A percentile compares a stretch with the other conserved stretches of the same genome.
Conservation (phyloP, 2,888 invertebrate species). For the Camponotus fellah region DNA sequence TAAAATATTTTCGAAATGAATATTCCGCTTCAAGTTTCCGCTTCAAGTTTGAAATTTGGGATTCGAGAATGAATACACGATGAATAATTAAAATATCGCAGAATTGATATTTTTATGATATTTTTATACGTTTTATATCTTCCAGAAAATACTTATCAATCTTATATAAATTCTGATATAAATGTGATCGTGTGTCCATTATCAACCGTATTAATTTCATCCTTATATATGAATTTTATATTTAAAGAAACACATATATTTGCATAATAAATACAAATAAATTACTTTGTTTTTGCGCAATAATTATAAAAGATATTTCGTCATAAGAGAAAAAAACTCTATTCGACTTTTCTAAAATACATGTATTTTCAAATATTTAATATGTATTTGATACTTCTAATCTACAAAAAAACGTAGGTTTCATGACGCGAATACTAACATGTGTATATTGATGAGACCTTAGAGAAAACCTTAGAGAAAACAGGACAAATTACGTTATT, state of each 20-base stretch:
- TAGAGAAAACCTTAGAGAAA: conserved; percentile 14
- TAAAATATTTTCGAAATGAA: neutral
- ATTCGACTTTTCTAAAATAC: neutral
- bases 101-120: neutral
- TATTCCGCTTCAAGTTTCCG: neutral
- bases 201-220: conserved; percentile 2
- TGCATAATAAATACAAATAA: conserved; percentile 23
- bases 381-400: conserved; percentile 30
- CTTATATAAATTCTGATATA: conserved; percentile 18
- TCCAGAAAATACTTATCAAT: neutral
- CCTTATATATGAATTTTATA: conserved; percentile 8
- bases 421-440: conserved; percentile 10
- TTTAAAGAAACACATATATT: neutral
- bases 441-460: conserved; percentile 23
- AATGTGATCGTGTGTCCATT: neutral
- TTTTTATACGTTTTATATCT: neutral
- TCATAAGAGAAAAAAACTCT: neutral
- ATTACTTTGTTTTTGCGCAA: neutral
- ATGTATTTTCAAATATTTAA: conserved; percentile 10
- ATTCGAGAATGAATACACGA: neutral
- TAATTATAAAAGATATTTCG: neutral
- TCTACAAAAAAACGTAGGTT: neutral
- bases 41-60: neutral
- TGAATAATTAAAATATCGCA: conserved; percentile 20
- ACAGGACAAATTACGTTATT: conserved; percentile 3